Base-by-base conservation (phyloP, 2,888 invertebrate species). In the Saturnia japonica region DNA sequence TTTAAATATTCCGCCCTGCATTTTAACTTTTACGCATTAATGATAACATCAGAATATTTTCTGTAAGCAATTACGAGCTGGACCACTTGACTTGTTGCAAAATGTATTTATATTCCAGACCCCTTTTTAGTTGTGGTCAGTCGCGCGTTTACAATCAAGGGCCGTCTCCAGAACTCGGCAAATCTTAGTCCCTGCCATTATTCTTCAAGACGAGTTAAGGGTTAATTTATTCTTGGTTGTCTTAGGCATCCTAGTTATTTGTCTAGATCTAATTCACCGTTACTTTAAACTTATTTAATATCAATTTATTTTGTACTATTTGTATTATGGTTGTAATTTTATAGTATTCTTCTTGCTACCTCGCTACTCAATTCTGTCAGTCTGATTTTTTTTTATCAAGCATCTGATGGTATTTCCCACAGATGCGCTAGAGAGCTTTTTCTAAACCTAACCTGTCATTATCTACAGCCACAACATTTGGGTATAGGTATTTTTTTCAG, bases 121-220 rank as follows among this genome's bases (percentile, higher is more conserved):
- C 68, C 28, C 40, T 45, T 68, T 68, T 79, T 78, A 75, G 77
- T 75, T 77, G 76, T 77, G 82, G 78, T 80, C 82, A 82, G 78
- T 80, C 81, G 80, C 76, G 84, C 81, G 82, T 80, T 79, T 74
- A 80, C 79, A 78, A 80, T 85, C 84, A 82, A 86, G 85, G 77
- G 75, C 79, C 80, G 81, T 82, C 79, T 78, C 75, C 74, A 76
- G 76, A 78, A 75, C 78, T 78, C 76, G 76, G 78, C 77, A 79
- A 76, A 79, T 79, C 74, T 80, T 79, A 64, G 64, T 6, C 40
- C 0, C 6, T 16, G 19, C 40, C 40, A n/a, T 40, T n/a, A 79
- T 76, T 76, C 77, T 81, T 78, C 75, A 76, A 79, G 78, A 79
- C 79, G 73, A 78, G 72, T 75, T 73, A 72, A 80, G 76, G 8